Conservation (phyloP, 2,797 vertebrate genomes). For the Rallus crepitans region DNA sequence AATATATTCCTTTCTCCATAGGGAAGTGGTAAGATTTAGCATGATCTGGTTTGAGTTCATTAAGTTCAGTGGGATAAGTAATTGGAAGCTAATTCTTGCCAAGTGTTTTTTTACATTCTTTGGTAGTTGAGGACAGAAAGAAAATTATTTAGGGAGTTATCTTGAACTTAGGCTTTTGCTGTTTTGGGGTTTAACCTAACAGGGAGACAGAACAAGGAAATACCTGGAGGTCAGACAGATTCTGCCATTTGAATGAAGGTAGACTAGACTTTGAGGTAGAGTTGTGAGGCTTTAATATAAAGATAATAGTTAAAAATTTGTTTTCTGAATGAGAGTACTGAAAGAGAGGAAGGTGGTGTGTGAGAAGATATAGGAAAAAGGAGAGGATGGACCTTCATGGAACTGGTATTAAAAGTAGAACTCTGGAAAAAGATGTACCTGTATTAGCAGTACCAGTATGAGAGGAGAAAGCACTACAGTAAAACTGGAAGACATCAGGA, state of each 20-base stretch:
- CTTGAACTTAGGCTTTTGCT: background rate
- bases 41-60: background rate
- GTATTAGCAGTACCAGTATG: background rate
- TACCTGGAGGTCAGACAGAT: background rate
- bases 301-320: background rate
- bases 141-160: background rate
- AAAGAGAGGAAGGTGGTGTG: background rate
- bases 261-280: background rate
- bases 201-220: background rate
- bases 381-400: background rate
- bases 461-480: background rate
- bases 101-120: background rate
- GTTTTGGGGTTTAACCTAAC: background rate
- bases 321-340: background rate
- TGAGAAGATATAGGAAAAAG: background rate
- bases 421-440: background rate
- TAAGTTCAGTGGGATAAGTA: background rate
- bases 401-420: background rate
- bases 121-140: background rate
- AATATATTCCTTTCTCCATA: background rate
- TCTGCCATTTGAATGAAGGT: background rate
- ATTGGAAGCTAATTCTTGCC: background rate
- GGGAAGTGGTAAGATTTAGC: background rate
- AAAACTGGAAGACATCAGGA: background rate
- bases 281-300: background rate